phyloP scores from a whole-genome alignment of 2,797 vertebrate genomes.

The Graptemys geographica region DNA sequence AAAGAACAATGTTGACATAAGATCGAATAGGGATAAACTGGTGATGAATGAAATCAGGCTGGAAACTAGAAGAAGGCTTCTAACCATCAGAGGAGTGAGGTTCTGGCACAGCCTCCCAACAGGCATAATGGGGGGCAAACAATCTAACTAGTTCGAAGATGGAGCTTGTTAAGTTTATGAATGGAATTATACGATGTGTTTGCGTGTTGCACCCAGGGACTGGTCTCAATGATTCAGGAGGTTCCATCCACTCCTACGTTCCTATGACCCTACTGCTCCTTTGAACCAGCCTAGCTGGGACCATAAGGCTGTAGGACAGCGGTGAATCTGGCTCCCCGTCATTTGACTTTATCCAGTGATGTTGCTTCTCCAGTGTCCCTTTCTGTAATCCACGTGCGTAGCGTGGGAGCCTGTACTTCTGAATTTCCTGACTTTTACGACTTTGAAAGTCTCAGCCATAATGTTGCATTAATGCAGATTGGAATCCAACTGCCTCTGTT shows the following conservation, averaged over 20 bases:
- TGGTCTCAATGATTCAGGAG: neutral
- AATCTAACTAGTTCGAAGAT: neutral
- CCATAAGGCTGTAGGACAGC: neutral
- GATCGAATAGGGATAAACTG: neutral
- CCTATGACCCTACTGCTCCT: no score
- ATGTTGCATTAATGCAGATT: conserved; percentile 50
- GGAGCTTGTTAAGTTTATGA: neutral
- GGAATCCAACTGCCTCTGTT: conserved; percentile 61
- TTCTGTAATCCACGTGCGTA: neutral
- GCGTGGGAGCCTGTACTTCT: neutral
- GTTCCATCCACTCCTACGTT: neutral
- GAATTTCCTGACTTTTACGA: conserved; percentile 20
- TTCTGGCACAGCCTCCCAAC: neutral
- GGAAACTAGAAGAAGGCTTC: neutral
- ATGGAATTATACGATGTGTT: neutral
- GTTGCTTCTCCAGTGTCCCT: neutral
- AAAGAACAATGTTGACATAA: neutral
- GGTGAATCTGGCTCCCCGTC: neutral
- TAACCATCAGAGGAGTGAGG: neutral
- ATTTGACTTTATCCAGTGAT: conserved; percentile 12
- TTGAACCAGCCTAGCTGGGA: neutral
- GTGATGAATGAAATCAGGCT: neutral
- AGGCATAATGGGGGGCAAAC: neutral
- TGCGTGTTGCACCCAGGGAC: neutral
- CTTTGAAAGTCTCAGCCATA: conserved; percentile 55